Base-by-base conservation (phyloP, 2,797 vertebrate species). In the Halcyon leucocephala region DNA sequence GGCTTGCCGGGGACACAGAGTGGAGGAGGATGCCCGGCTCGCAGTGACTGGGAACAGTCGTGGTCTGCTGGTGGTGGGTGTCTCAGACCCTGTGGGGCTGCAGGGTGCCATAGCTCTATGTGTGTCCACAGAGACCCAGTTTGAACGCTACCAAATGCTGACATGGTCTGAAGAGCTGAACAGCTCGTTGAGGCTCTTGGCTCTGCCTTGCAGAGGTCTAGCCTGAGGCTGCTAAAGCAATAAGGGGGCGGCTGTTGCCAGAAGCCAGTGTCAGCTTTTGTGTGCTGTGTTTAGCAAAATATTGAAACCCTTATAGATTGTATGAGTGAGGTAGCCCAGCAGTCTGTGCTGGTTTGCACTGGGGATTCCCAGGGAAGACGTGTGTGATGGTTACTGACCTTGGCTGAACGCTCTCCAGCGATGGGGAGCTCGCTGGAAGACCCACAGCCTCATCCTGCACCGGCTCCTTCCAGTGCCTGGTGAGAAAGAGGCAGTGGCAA, bases 381-480 rank as follows among this genome's bases (percentile, higher is more conserved):
- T 18, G 8, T 1, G 2, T 46, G 48, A 24, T 33, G 49, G 20
- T 42, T n/a, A 4, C n/a, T 39, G 25, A 4, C 54, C n/a, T n/a
- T 1, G 2, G 20, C 19, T 64, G 39, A 22, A n/a, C 3, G 1
- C 9, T 10, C 13, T 10, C 21, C 3, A 1, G 14, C 1, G 37
- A 42, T 1, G 28, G 13, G 57, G 46, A 60, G 25, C 31, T 2
- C 1, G 3, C 11, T 6, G 48, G 48, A 25, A 52, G n/a, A 42
- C 48, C 51, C 29, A 1, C 26, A 29, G 33, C 24, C 81, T 29
- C 7, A 2, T 52, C 25, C 44, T 33, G 39, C 46, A 1, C 60
- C 3, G 37, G 2, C 7, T 15, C 13, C 52, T 33, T 12, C 44
- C 49, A n/a, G 46, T 6, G 10, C 21, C 52, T 0, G 0, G 2